Conservation (phyloP, 2,888 invertebrate genomes). For the Cryptosula pallasiana region DNA sequence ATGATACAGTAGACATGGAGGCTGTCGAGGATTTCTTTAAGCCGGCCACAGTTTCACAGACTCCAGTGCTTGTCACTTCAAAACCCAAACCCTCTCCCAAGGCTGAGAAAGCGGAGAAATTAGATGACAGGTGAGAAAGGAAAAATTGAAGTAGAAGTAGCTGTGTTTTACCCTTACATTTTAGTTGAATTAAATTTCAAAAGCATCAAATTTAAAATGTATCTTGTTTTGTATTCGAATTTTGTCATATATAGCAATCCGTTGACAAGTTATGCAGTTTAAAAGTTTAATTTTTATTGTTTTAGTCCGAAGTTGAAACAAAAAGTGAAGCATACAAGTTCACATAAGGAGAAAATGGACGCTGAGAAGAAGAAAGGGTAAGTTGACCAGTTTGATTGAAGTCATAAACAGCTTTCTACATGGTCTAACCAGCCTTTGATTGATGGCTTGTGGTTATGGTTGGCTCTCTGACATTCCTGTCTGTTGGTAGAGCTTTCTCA, state of each 20-base stretch:
- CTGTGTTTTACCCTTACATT: too few species aligned
- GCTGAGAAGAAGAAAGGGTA: conserved; percentile 27
- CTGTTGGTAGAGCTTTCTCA: too few species aligned
- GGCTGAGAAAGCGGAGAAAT: background rate
- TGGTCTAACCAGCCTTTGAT: too few species aligned
- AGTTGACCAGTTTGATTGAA: background rate
- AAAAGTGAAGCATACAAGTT: conserved; percentile 27
- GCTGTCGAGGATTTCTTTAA: conserved; percentile 14
- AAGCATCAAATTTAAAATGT: too few species aligned
- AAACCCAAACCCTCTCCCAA: background rate
- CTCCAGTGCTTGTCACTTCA: background rate
- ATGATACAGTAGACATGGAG: background rate
- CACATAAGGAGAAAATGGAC: conserved; percentile 27
- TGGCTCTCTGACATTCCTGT: too few species aligned
- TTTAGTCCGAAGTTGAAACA: conserved; percentile 28
- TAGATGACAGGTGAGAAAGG: background rate
- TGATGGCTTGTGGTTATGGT: too few species aligned
- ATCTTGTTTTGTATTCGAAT: too few species aligned
- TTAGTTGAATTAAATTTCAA: too few species aligned
- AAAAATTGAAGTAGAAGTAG: background rate
- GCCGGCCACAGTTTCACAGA: conserved; percentile 1
- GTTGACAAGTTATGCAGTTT: background rate
- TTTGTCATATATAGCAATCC: too few species aligned
- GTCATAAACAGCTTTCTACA: background rate
- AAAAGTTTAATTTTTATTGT: background rate